Conservation (phyloP, 2,797 vertebrate species). For the Glyptemys insculpta region DNA sequence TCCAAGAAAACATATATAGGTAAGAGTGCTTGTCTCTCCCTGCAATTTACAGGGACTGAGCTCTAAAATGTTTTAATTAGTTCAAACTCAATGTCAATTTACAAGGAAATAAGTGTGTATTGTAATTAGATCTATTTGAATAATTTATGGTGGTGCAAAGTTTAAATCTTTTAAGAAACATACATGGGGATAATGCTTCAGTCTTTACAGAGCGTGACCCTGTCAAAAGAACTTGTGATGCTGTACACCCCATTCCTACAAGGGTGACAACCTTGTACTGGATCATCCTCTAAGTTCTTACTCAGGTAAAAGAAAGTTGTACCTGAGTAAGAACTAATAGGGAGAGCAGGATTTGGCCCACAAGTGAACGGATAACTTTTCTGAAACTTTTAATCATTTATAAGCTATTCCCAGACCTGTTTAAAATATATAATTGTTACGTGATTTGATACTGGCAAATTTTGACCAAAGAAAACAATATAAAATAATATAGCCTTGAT, state of each 20-base stretch:
- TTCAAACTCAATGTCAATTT: not conserved
- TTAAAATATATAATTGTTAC: fast-evolving
- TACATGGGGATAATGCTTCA: not conserved
- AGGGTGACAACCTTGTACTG: not conserved
- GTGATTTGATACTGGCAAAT: not conserved
- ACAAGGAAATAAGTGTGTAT: not conserved
- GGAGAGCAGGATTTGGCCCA: not conserved
- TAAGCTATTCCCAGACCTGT: fast-evolving
- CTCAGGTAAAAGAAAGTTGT: not conserved
- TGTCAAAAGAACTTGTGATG: not conserved
- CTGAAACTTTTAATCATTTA: not conserved
- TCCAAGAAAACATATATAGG: not conserved
- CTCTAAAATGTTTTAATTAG: not conserved
- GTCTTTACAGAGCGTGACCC: not conserved
- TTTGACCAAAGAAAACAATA: not conserved
- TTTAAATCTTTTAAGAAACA: not conserved
- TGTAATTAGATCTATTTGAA: not conserved
- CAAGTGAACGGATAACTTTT: fast-evolving
- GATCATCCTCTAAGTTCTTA: not conserved
- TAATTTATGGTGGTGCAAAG: not conserved
- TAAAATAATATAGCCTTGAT: not conserved
- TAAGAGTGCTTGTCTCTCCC: not conserved
- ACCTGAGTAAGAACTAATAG: fast-evolving
- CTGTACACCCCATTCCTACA: not conserved
- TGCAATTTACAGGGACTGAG: not conserved